These are phyloP conservation scores for Anthonomus grandis DNA, from an alignment of 1,140 invertebrate genomes.

Conservation along the genomic window DNA sequence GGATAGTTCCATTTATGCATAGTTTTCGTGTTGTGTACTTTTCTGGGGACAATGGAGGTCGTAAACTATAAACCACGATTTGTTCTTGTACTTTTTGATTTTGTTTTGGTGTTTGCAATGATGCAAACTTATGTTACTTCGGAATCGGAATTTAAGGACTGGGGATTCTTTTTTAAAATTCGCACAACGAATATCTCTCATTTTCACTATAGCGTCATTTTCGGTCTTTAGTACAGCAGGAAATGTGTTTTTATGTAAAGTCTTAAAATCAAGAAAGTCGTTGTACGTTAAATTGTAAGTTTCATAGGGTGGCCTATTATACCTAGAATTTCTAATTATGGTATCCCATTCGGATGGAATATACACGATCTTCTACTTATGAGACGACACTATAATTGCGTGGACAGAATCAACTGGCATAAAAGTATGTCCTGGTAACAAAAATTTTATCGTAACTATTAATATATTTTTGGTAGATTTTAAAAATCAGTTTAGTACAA, in stretches of 20 bases:
- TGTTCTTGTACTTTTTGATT: background rate
- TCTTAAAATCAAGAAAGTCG: background rate
- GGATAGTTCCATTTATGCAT: background rate
- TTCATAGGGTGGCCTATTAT: background rate
- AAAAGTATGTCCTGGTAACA: slow-evolving; percentile 10
- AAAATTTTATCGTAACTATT: background rate
- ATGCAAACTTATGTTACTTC: no score
- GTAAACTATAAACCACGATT: background rate
- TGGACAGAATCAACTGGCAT: slow-evolving; percentile 12
- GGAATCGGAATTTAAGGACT: background rate
- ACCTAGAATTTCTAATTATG: slow-evolving; percentile 6
- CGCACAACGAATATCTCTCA: background rate
- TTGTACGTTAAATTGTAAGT: background rate
- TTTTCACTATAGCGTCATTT: background rate
- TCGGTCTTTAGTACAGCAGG: background rate
- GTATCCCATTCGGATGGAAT: slow-evolving; percentile 5
- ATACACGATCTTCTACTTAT: slow-evolving; percentile 5
- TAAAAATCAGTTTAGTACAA: background rate
- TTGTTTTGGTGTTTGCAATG: no score
- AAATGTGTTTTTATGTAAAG: background rate
- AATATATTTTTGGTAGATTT: background rate
- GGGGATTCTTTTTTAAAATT: background rate
- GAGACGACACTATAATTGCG: slow-evolving; percentile 2
- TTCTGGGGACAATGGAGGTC: background rate
- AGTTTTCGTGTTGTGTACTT: background rate